Evolutionary conservation across 2,113 vertebrate species (phyloP).

Genomic region (Anseranas semipalmata): DNA sequence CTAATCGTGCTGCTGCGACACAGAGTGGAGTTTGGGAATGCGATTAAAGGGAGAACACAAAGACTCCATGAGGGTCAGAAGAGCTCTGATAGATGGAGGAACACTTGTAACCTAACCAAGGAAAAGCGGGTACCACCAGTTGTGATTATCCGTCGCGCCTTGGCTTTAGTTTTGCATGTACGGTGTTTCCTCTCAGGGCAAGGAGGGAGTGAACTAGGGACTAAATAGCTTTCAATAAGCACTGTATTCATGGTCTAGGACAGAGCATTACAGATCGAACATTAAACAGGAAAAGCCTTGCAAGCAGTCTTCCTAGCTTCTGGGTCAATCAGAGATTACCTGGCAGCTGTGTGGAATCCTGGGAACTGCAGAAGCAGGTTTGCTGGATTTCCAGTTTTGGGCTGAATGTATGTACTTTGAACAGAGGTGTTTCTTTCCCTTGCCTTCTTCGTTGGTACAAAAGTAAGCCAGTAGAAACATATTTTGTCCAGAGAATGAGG

Average conservation of each 20-base stretch:
- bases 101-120: not conserved
- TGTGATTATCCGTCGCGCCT: not conserved
- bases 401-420: not conserved
- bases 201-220: not conserved
- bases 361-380: not conserved
- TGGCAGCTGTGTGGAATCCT: not conserved
- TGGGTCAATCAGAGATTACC: not conserved
- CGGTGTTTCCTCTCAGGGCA: not conserved
- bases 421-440: not conserved
- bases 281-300: not conserved
- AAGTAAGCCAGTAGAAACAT: not conserved
- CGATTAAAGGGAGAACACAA: not conserved
- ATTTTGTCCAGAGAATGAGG: not conserved
- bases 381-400: not conserved
- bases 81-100: not conserved
- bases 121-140: not conserved
- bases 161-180: not conserved
- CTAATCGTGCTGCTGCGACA: not conserved
- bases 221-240: not conserved
- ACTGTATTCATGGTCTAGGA: not conserved
- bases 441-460: not conserved
- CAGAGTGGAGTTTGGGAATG: not conserved
- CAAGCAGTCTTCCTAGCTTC: not conserved
- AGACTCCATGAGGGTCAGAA: not conserved
- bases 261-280: not conserved